Percentiles rank a stretch among this genome's conserved stretches.
Evolutionary conservation across 2,888 invertebrate genomes (phyloP).

Genomic region (Hyposoter didymator): DNA sequence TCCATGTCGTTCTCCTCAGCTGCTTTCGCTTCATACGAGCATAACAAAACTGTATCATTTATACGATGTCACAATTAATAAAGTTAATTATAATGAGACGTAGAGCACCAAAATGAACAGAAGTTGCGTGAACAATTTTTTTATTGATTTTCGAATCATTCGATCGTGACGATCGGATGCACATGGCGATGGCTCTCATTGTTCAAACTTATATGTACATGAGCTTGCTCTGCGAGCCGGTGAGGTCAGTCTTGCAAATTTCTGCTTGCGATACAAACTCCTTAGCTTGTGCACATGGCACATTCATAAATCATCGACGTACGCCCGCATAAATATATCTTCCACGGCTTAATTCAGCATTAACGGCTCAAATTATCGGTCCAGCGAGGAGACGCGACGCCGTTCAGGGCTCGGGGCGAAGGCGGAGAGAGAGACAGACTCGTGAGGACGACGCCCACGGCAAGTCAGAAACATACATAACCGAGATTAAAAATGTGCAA

Average conservation of each 20-base stretch:
- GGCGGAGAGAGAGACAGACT: slow-evolving; percentile 6
- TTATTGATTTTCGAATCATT: neutral
- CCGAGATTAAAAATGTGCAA: slow-evolving; percentile 54
- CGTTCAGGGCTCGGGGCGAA: slow-evolving; percentile 63
- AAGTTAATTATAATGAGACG: neutral
- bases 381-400: slow-evolving; percentile 67
- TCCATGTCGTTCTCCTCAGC: slow-evolving; percentile 53
- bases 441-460: slow-evolving; percentile 56
- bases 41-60: slow-evolving; percentile 38
- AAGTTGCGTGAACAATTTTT: neutral
- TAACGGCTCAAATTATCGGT: slow-evolving; percentile 79
- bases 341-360: slow-evolving; percentile 79
- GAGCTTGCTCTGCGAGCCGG: neutral
- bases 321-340: slow-evolving; percentile 75
- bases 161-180: neutral
- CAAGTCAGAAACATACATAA: slow-evolving; percentile 31
- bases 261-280: slow-evolving; percentile 54
- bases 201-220: neutral
- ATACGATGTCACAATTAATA: slow-evolving; percentile 29
- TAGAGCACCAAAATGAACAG: no score
- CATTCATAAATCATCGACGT: slow-evolving; percentile 73
- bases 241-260: slow-evolving; percentile 44
- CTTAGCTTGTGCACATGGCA: slow-evolving; percentile 46
- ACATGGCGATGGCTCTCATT: neutral
- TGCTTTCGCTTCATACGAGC: slow-evolving; percentile 5